These are phyloP conservation scores for Odiellus spinosus DNA, from an alignment of 2,888 invertebrate genomes.

Conservation along the genomic window DNA sequence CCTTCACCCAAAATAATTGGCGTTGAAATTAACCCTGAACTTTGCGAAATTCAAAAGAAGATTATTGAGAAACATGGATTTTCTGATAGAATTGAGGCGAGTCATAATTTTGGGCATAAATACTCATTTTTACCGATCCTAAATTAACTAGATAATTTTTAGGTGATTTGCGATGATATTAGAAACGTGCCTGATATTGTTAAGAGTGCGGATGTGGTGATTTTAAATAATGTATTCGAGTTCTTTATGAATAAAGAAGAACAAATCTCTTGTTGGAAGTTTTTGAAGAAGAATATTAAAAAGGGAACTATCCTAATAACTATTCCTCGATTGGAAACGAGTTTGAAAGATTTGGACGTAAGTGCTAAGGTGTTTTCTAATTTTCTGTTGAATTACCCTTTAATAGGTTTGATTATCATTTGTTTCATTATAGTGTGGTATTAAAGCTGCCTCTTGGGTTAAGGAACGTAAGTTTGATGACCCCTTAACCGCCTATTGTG, in stretches of 20 bases:
- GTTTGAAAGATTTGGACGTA: constrained; percentile 33
- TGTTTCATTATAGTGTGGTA: constrained; percentile 11
- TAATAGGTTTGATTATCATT: constrained; percentile 1
- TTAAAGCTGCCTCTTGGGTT: constrained; percentile 21
- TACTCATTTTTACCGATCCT: too few relatives aligned
- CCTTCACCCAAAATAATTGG: constrained; percentile 44
- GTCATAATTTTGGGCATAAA: constrained; percentile 6
- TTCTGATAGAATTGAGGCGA: constrained; percentile 26
- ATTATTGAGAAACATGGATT: constrained; percentile 38
- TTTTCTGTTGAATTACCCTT: not conserved
- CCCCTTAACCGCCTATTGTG: not conserved
- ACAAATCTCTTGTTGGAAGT: constrained; percentile 45
- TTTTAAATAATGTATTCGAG: constrained; percentile 52
- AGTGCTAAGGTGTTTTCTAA: constrained; percentile 1
- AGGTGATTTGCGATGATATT: constrained; percentile 42
- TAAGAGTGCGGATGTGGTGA: constrained; percentile 40
- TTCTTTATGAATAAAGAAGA: constrained; percentile 44
- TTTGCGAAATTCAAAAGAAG: constrained; percentile 43
- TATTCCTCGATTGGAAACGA: constrained; percentile 41
- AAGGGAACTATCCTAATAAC: constrained; percentile 43
- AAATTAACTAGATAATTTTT: constrained; percentile 3
- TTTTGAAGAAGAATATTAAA: constrained; percentile 37
- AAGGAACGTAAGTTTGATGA: constrained; percentile 11
- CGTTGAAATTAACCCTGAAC: constrained; percentile 50
- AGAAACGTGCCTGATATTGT: constrained; percentile 40